Evolutionary conservation across 1,140 invertebrate species (phyloP), one percentile per base, ranked within the genome.

Genomic region (Ceratoteleas bidentatus): DNA sequence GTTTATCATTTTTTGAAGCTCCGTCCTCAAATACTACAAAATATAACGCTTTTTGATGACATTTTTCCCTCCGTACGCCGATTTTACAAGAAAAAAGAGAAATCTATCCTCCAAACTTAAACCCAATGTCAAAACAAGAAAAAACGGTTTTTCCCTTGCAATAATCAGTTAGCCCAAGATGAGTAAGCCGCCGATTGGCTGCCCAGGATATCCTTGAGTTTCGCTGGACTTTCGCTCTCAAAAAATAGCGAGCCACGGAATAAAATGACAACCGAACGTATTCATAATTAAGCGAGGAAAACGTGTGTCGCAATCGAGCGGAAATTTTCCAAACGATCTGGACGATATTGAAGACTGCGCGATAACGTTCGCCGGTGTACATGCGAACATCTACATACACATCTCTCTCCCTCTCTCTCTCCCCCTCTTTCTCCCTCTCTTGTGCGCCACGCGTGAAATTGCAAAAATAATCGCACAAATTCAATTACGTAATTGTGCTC

Each of bases 251-350:
- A 52, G 54, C 52, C 45, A 58, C 66, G 34, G 33, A 69, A 50
- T 14, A 45, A 69, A 69, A 50, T 50, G 66, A 58, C 56, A 68
- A 45, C 53, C 33, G 14, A 56, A 61, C 58, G 68, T 56, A 64
- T 62, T 64, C 58, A 73, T 56, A 73, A 73, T 73, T 73, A 73
- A 73, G 40, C 69, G 40, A 61, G 45, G 52, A 56, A 73, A 62
- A 73, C 49, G 69, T 58, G 58, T 62, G 49, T 62, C 52, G 54
- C 58, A 64, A 54, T 54, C 40, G 33, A 73, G 14, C 52, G 69
- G 69, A 73, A 73, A 73, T 62, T 73, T 73, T 38, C 52, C 69
- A 64, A 73, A 73, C 24, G 58, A 66, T 66, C 33, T 15, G 36
- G 45, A 14, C 38, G 62, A 73, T 73, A 62, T 62, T 38, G 69